Percentiles rank a stretch among this genome's conserved stretches.
Evolutionary conservation across 2,113 vertebrate genomes (phyloP).

Genomic region (Globicephala melas): DNA sequence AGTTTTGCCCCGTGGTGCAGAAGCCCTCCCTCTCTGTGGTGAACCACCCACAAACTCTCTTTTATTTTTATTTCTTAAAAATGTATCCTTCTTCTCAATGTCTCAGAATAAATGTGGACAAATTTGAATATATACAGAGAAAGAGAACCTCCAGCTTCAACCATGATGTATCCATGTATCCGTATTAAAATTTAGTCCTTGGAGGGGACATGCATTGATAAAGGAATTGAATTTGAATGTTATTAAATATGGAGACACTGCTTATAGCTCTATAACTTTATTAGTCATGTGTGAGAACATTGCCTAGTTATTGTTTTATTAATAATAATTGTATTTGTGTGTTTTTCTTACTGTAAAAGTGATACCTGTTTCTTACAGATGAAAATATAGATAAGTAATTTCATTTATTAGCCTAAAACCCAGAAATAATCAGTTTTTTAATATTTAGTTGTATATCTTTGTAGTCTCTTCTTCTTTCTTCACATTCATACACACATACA

Average conservation of each 20-base stretch:
- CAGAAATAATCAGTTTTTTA: conserved; percentile 12
- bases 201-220: neutral
- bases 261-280: neutral
- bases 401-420: neutral
- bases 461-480: neutral
- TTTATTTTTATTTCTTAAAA: conserved; percentile 58
- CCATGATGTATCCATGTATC: neutral
- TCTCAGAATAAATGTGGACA: neutral
- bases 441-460: neutral
- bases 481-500: neutral
- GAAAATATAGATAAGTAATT: neutral
- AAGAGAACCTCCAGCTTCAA: neutral
- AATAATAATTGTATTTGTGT: neutral
- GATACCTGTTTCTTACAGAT: neutral
- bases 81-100: neutral
- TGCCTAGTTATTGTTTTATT: neutral
- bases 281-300: neutral
- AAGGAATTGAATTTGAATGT: neutral
- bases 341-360: conserved; percentile 32
- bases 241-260: neutral
- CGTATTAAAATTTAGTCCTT: neutral
- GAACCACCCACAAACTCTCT: conserved; percentile 48
- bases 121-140: neutral
- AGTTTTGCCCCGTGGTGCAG: neutral
- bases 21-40: conserved; percentile 26